Base-by-base conservation (phyloP, 1,140 invertebrate genomes). In the Nephotettix cincticeps region DNA sequence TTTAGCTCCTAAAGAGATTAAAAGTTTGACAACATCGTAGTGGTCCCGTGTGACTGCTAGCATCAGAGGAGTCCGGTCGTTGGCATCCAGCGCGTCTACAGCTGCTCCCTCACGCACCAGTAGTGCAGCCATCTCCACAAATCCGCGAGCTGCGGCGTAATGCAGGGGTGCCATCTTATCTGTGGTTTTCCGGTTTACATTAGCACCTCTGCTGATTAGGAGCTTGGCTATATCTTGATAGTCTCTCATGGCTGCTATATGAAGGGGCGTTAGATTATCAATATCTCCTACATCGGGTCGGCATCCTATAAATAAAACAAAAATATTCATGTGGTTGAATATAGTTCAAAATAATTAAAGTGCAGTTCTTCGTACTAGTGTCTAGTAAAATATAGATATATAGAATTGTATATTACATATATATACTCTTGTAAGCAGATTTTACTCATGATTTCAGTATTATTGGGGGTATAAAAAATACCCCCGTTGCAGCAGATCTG, bases 31-130 rank as follows among this genome's bases (percentile, higher is more conserved):
- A 40, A 84, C 77, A 27, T 83, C 80, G 47, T 80, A 75, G 72
- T 84, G 77, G 25, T 80, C 79, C 65, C 83, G 77, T 1, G 79
- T 79, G 21, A 86, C 83, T 13, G 87, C 86, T 21, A 83, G 75
- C 70, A 83, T 83, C n/a, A 89, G 75, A 0, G 86, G 83, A 2
- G 86, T 87, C 63, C 84, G 79, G 43, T 87, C 86, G 13, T 82
- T 81, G 28, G 83, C 78, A 76, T 88, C 86, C n/a, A 85, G 77
- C 14, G 82, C 81, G 76, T 89, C 86, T 25, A 88, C 79, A 75
- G 86, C 83, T n/a, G 85, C 83, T 27, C 84, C 84, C n/a, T 80
- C 77, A 21, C 73, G 63, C 21, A 80, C 47, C 14, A 81, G 69
- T 23, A 76, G 51, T 27, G 71, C 74, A n/a, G 79, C 78, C 56